phyloP scores from a whole-genome alignment of 2,113 vertebrate genomes.

The Anhinga rufa region DNA sequence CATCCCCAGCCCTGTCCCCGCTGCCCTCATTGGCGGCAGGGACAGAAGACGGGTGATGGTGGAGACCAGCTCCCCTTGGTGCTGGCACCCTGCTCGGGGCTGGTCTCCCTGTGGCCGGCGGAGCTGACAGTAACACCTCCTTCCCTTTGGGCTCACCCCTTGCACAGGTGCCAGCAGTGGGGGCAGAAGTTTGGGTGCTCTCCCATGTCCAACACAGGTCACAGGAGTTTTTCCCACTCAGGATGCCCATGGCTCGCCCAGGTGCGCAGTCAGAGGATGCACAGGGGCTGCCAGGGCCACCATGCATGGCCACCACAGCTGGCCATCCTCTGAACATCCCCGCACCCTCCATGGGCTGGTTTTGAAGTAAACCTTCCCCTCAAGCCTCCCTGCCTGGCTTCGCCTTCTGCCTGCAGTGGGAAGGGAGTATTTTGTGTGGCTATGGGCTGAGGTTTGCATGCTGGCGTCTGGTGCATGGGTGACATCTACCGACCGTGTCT shows the following conservation, averaged over 20 bases:
- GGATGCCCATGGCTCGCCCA: accelerated
- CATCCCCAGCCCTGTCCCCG: no score
- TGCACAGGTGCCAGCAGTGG: no score
- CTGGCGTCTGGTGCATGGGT: not conserved
- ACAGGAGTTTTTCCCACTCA: not conserved
- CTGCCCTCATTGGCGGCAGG: accelerated
- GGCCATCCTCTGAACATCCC: not conserved
- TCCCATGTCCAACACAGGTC: not conserved
- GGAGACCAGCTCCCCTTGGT: not conserved
- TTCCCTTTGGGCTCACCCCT: not conserved
- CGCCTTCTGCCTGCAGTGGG: not conserved
- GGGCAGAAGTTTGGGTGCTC: not conserved
- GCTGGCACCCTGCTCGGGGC: accelerated
- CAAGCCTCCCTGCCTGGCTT: not conserved
- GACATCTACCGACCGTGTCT: slow-evolving; percentile 5
- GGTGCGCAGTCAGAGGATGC: not conserved
- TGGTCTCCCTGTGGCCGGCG: not conserved
- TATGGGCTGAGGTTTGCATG: accelerated
- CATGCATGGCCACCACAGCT: accelerated
- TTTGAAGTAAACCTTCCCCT: not conserved
- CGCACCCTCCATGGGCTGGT: not conserved
- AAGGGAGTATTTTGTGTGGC: accelerated
- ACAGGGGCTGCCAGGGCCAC: not conserved
- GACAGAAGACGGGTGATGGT: not conserved
- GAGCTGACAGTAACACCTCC: not conserved